These are phyloP conservation scores for Oconnorella tubifera DNA, from an alignment of 2,888 invertebrate species.

Conservation along the genomic window DNA sequence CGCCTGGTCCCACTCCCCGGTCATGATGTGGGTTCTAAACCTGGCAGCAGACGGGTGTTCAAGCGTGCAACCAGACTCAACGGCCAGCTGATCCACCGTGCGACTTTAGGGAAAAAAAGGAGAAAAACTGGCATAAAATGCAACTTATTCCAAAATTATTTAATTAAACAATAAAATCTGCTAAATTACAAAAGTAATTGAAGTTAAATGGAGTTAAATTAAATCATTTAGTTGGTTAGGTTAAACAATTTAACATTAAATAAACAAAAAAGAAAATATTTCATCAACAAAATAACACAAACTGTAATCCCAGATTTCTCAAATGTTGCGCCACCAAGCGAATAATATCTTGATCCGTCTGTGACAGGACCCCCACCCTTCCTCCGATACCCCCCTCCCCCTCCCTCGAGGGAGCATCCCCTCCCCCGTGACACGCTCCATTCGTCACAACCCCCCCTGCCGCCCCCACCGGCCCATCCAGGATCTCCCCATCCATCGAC, in stretches of 20 bases:
- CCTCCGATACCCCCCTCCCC: conserved; percentile 35
- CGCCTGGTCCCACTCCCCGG: conserved; percentile 80
- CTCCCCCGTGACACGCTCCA: not conserved
- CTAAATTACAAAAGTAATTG: not conserved
- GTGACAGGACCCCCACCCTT: conserved; percentile 37
- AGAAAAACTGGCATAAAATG: not conserved
- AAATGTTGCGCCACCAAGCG: conserved; percentile 94
- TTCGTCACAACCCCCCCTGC: not conserved
- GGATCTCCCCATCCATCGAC: too few species aligned
- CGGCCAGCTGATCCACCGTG: conserved; percentile 85
- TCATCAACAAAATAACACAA: conserved; percentile 59
- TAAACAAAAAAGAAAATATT: too few species aligned
- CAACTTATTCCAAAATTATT: too few species aligned
- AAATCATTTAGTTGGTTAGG: too few species aligned
- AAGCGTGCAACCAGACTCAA: conserved; percentile 88
- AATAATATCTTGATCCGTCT: conserved; percentile 83
- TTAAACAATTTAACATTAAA: too few species aligned
- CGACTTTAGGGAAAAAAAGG: conserved; percentile 64
- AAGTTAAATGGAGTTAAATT: too few species aligned
- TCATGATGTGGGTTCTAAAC: conserved; percentile 88
- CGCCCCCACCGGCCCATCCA: not conserved
- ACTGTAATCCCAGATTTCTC: conserved; percentile 86
- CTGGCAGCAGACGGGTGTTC: conserved; percentile 94
- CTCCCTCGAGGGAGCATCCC: too few species aligned
- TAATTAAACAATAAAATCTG: not conserved